A percentile compares a stretch with the other conserved stretches of the same genome.
Evolutionary conservation across 2,888 invertebrate genomes (phyloP).

Genomic region (Nemotelus pantherinus): DNA sequence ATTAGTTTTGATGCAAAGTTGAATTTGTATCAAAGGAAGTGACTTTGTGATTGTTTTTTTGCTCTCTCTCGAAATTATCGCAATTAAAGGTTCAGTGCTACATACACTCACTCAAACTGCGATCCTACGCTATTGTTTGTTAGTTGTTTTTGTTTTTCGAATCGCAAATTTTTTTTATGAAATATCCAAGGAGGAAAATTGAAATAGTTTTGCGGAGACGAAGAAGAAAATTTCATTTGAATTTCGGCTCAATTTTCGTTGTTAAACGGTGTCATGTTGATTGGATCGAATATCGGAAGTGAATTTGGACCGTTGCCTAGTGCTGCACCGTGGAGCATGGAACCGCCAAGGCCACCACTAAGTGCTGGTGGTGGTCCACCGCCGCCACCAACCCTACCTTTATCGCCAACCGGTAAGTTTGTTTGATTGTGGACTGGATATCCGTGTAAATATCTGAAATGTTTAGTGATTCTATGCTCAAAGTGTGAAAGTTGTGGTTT

Average conservation of each 20-base stretch:
- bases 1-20: too few relatives aligned
- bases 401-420: constrained; percentile 69
- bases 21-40: too few relatives aligned
- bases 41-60: too few relatives aligned
- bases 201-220: constrained; percentile 28
- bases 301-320: constrained; percentile 57
- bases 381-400: constrained; percentile 66
- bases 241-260: constrained; percentile 38
- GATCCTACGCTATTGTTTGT: too few relatives aligned
- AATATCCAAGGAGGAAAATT: constrained; percentile 42
- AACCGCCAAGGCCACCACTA: constrained; percentile 54
- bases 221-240: constrained; percentile 37
- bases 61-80: too few relatives aligned
- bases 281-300: constrained; percentile 58
- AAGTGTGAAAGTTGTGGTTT: too few relatives aligned
- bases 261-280: constrained; percentile 57
- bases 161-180: constrained; percentile 9
- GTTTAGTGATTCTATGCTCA: too few relatives aligned
- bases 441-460: too few relatives aligned
- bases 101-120: too few relatives aligned
- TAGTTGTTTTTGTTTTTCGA: not conserved
- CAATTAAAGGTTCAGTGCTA: too few relatives aligned
- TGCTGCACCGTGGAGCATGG: constrained; percentile 59
- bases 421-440: constrained; percentile 43
- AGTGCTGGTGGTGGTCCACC: constrained; percentile 61